Conservation (phyloP, 2,797 vertebrate genomes). For the Ctenosaura bakeri region DNA sequence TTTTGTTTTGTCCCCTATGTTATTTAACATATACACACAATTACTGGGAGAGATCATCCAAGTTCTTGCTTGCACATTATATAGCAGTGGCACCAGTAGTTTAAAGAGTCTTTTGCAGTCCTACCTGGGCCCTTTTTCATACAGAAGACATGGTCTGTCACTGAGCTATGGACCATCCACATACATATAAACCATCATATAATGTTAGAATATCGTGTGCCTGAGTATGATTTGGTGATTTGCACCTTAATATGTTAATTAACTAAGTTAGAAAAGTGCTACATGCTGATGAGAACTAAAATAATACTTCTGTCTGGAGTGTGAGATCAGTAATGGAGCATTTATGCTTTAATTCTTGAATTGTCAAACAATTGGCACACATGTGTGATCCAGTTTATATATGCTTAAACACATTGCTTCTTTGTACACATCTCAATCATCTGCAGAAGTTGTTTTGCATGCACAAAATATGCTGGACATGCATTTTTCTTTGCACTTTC, state of each 20-base stretch:
- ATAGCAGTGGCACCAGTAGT: too few species aligned
- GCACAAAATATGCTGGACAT: neutral
- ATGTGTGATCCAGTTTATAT: neutral
- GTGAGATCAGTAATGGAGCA: neutral
- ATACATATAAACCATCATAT: neutral
- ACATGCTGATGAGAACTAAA: neutral
- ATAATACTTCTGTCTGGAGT: neutral
- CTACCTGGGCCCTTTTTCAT: too few species aligned
- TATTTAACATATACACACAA: too few species aligned
- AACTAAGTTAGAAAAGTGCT: neutral
- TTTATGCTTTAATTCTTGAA: neutral
- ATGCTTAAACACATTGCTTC: neutral
- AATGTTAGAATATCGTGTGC: neutral
- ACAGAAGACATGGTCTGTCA: too few species aligned
- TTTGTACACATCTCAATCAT: neutral
- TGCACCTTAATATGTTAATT: neutral
- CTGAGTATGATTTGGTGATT: too few species aligned
- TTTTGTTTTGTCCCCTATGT: too few species aligned
- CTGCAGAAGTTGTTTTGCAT: neutral
- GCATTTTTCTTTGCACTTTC: neutral
- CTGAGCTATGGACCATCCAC: too few species aligned
- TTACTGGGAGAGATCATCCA: too few species aligned
- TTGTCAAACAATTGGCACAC: neutral
- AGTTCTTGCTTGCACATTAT: neutral
- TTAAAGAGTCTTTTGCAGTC: too few species aligned